Evolutionary conservation across 2,888 invertebrate species (phyloP).

Genomic region (Rhopalosiphum nymphaeae): DNA sequence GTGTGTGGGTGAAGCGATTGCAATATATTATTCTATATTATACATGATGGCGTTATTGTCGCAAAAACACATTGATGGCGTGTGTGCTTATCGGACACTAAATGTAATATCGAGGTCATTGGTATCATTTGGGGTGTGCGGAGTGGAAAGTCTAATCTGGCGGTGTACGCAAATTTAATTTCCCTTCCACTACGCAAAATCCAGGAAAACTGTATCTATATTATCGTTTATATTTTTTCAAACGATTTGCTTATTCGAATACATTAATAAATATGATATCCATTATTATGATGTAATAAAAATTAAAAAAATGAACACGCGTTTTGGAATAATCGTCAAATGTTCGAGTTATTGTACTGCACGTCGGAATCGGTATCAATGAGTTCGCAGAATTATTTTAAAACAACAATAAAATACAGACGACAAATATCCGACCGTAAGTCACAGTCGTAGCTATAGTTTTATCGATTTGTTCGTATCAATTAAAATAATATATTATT

Average conservation of each 20-base stretch:
- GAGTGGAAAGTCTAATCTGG: too few species aligned
- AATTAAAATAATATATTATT: too few species aligned
- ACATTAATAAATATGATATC: neutral
- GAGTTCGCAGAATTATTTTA: neutral
- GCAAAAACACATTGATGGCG: neutral
- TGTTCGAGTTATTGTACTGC: neutral
- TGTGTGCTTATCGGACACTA: neutral
- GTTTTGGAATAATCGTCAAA: neutral
- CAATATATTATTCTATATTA: neutral
- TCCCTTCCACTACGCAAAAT: neutral
- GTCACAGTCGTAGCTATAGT: neutral
- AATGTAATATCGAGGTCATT: neutral
- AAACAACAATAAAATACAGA: neutral
- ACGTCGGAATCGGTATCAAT: neutral
- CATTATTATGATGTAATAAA: neutral
- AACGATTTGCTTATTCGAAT: neutral
- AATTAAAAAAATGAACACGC: too few species aligned
- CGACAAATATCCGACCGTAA: neutral
- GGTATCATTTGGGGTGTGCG: too few species aligned
- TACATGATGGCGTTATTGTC: neutral
- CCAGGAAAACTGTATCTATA: neutral
- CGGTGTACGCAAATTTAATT: too few species aligned
- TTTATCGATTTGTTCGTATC: neutral
- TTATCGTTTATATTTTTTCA: neutral
- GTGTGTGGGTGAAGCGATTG: neutral